These are phyloP conservation scores for Lamproptera curius DNA, from an alignment of 2,888 invertebrate species.

Conservation along the genomic window DNA sequence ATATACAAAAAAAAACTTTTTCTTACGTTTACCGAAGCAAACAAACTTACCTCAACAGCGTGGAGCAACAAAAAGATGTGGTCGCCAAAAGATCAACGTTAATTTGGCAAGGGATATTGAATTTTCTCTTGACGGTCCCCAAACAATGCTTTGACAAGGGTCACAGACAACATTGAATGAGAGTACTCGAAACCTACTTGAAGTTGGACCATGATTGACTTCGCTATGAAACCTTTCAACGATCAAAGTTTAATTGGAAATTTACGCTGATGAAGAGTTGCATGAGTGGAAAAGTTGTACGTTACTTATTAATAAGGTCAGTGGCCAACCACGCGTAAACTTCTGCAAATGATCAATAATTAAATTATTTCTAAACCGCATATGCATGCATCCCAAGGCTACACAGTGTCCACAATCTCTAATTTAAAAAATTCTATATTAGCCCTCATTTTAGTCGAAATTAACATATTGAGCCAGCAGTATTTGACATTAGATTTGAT, in stretches of 20 bases:
- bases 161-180: slow-evolving; percentile 29
- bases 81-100: slow-evolving; percentile 43
- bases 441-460: too few relatives aligned
- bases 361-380: too few relatives aligned
- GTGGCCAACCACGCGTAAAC: too few relatives aligned
- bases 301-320: too few relatives aligned
- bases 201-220: slow-evolving; percentile 23
- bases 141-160: slow-evolving; percentile 55
- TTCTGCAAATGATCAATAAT: too few relatives aligned
- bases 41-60: background rate
- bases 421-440: too few relatives aligned
- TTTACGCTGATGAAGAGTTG: slow-evolving; percentile 5
- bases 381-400: too few relatives aligned
- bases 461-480: too few relatives aligned
- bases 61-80: slow-evolving; percentile 34
- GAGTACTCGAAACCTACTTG: slow-evolving; percentile 4
- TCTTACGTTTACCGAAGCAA: background rate
- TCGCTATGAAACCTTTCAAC: slow-evolving; percentile 4
- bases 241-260: slow-evolving; percentile 9
- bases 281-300: too few relatives aligned
- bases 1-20: background rate
- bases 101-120: slow-evolving; percentile 47
- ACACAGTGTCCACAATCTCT: too few relatives aligned
- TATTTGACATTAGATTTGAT: too few relatives aligned
- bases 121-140: slow-evolving; percentile 45